Evolutionary conservation across 1,140 invertebrate genomes (phyloP), one percentile per base, ranked within the genome.

Genomic region (Heliconius eleuchia): DNA sequence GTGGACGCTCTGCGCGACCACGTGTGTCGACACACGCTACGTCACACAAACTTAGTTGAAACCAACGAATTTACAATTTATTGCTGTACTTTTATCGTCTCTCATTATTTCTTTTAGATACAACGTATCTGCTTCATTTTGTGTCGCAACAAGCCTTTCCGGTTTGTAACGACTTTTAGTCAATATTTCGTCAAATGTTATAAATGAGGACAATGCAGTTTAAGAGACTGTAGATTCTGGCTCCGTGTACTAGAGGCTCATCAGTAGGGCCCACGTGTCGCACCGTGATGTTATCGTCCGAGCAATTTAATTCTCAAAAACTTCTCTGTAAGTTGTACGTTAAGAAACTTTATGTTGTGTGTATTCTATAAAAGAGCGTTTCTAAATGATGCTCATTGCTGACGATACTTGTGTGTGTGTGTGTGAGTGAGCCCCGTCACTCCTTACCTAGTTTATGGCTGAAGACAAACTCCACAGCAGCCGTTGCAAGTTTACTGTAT

Each of bases 201-300:
- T 18, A 55, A 55, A 18, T 18, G 52, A 55, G 52, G 52, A 55
- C 52, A n/a, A n/a, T n/a, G 52, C 19, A 55, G 52, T 1, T 19
- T 55, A n/a, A n/a, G 52, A 19, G 52, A 7, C 52, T 19, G 52
- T 4, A 18, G 3, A 18, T n/a, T 5, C 52, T 18, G 19, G 7
- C 52, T 7, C 23, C 60, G 60, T 9, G 11, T 27, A 1, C 55
- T 57, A 7, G 23, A n/a, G 19, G 5, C 73, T 50, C 73, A 74
- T 74, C 52, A 55, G 73, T 74, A 74, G 50, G 30, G 30, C 46
- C 50, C 73, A 55, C 34, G 74, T 75, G 52, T 60, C 34, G 52
- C 74, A 19, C 11, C 34, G 74, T 30, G 74, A 71, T 76, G 74
- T 57, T 76, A 76, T 76, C 74, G 57, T 50, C 74, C 74, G 74